phyloP scores from a whole-genome alignment of 2,113 vertebrate species.

The Stictonetta naevosa region DNA sequence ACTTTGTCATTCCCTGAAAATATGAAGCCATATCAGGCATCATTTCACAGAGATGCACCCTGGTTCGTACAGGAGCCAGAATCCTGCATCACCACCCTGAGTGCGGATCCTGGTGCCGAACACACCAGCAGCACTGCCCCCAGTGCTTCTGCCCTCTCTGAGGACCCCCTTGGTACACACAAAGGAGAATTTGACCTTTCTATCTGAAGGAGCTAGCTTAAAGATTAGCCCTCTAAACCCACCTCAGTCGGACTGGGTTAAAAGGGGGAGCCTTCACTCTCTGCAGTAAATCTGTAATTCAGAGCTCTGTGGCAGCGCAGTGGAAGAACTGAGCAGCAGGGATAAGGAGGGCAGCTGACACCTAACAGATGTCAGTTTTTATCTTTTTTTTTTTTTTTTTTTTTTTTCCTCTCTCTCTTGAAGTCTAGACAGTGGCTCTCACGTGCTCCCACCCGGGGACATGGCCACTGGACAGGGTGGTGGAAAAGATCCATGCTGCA shows the following conservation, averaged over 20 bases:
- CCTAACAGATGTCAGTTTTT: constrained; percentile 34
- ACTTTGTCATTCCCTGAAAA: not conserved
- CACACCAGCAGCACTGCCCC: fast-evolving
- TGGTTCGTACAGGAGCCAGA: not conserved
- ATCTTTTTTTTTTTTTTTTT: not conserved
- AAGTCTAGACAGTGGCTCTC: constrained; percentile 46
- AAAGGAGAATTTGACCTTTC: not conserved
- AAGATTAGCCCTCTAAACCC: constrained; percentile 7
- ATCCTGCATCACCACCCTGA: not conserved
- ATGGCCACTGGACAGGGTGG: not conserved
- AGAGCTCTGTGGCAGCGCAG: not conserved
- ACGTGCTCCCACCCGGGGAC: not conserved
- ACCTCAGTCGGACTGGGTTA: not conserved
- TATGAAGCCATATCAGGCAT: not conserved
- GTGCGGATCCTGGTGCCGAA: fast-evolving
- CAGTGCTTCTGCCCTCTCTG: not conserved
- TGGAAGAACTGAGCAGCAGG: not conserved
- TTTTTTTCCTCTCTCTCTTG: not conserved
- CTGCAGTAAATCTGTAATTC: not conserved
- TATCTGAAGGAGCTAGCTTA: not conserved
- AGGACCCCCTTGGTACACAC: not conserved
- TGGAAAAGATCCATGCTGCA: not conserved
- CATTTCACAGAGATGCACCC: not conserved
- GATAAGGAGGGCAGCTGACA: constrained; percentile 12
- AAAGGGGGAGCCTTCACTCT: not conserved